Percentiles rank a stretch among this genome's conserved stretches.
Conservation (phyloP, 2,797 vertebrate species). For the Acipenser transmontanus region DNA sequence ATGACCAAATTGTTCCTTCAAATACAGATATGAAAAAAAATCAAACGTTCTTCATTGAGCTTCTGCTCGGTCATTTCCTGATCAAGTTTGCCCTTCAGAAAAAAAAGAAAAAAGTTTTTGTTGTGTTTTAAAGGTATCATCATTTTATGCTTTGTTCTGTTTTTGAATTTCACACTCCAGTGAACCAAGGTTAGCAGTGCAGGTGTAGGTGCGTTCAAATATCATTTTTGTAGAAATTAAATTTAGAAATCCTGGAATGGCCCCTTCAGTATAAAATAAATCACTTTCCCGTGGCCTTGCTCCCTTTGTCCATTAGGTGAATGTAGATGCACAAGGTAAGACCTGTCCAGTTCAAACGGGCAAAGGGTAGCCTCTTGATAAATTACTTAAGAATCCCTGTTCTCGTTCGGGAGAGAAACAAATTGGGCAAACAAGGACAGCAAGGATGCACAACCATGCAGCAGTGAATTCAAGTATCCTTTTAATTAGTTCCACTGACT, state of each 20-base stretch:
- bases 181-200: constrained; percentile 34
- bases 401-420: constrained; percentile 32
- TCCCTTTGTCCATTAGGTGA: constrained; percentile 48
- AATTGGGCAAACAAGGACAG: neutral
- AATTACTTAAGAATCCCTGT: constrained; percentile 40
- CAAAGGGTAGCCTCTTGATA: constrained; percentile 49
- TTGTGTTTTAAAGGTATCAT: neutral
- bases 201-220: constrained; percentile 37
- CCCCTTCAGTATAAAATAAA: constrained; percentile 43
- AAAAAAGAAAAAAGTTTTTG: neutral
- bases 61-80: no score
- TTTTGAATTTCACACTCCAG: constrained; percentile 39
- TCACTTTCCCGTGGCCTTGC: constrained; percentile 35
- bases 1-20: no score
- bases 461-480: neutral
- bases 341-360: constrained; percentile 34
- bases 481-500: neutral
- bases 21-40: no score
- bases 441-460: neutral
- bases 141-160: constrained; percentile 1
- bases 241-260: constrained; percentile 48
- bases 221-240: constrained; percentile 45
- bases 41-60: no score
- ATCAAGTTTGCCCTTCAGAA: neutral
- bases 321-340: constrained; percentile 41